Evolutionary conservation across 2,888 invertebrate genomes (phyloP).

Genomic region (Selenia dentaria): DNA sequence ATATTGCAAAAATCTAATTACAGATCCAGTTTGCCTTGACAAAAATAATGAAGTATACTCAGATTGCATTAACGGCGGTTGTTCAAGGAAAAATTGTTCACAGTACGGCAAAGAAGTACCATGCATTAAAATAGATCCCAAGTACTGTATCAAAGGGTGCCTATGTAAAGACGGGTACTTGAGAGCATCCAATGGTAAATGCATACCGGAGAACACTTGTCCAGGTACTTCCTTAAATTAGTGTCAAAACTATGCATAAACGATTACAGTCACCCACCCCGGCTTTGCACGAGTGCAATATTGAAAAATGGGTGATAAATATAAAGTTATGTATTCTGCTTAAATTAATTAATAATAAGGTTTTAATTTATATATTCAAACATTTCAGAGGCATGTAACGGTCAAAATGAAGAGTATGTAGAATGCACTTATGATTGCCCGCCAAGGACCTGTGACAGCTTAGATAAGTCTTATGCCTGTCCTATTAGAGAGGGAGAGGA

Average conservation of each 20-base stretch:
- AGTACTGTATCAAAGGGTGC: slow-evolving; percentile 46
- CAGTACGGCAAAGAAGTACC: slow-evolving; percentile 39
- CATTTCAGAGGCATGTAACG: slow-evolving; percentile 15
- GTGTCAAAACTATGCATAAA: too few relatives aligned
- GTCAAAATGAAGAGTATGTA: slow-evolving; percentile 30
- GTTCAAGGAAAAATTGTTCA: slow-evolving; percentile 44
- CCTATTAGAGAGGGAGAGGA: slow-evolving; percentile 7
- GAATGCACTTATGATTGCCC: slow-evolving; percentile 39
- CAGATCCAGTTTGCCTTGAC: slow-evolving; percentile 32
- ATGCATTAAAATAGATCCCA: slow-evolving; percentile 36
- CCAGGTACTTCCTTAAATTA: slow-evolving; percentile 33
- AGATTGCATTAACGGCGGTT: slow-evolving; percentile 46
- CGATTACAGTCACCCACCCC: too few relatives aligned
- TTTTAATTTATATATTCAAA: too few relatives aligned
- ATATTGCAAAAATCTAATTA: too few relatives aligned
- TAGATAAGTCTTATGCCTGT: slow-evolving; percentile 26
- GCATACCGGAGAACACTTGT: slow-evolving; percentile 44
- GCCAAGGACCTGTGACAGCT: slow-evolving; percentile 38
- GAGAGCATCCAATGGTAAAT: slow-evolving; percentile 41
- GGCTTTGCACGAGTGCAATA: too few relatives aligned
- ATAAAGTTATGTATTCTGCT: too few relatives aligned
- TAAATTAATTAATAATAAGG: too few relatives aligned
- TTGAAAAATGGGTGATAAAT: too few relatives aligned
- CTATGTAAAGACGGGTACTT: slow-evolving; percentile 45
- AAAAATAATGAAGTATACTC: slow-evolving; percentile 42